Base-by-base conservation (phyloP, 2,113 vertebrate genomes). In the Tangachromis dhanisi region DNA sequence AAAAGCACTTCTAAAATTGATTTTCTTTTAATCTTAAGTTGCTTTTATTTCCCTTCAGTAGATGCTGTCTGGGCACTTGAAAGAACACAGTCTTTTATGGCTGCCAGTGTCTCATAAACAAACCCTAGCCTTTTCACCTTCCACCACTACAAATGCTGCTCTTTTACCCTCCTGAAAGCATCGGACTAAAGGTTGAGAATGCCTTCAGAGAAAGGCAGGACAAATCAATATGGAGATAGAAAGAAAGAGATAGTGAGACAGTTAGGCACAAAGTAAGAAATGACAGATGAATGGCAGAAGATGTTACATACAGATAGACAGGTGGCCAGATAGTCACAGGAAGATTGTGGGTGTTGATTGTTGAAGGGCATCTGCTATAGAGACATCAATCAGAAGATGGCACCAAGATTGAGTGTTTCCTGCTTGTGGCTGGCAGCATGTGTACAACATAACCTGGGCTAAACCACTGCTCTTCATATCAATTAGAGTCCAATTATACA, bases 401-500 rank as follows among this genome's bases (percentile, higher is more conserved):
- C 53, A 61, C 68, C 5, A 90, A 89, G 73, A 92, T 89, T 81
- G 81, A 90, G 53, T 59, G 31, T 85, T 84, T 94, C 76, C 79
- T 90, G 88, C 84, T 88, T 24, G 68, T 42, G 21, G 73, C 80
- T 71, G 47, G 83, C 81, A 85, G 87, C 76, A 87, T 80, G 83
- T 93, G 88, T 91, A 66, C 51, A 86, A 90, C 88, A 91, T 57
- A 92, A 88, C 79, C 89, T 66, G 84, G 89, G 78, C 86, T 82
- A 84, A 80, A 90, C 68, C 80, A 38, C 85, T 49, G 86, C 86
- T 94, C 91, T 89, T 95, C 88, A 84, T 94, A 92, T 94, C 92
- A 95, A 93, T 96, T 93, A 95, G 82, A 93, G 86, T 84, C 85
- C 93, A 94, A 94, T 95, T 96, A 95, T 81, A 87, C 66, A 93